These are phyloP conservation scores for Poliocrania exsul DNA, from an alignment of 2,797 vertebrate species.

Conservation along the genomic window DNA sequence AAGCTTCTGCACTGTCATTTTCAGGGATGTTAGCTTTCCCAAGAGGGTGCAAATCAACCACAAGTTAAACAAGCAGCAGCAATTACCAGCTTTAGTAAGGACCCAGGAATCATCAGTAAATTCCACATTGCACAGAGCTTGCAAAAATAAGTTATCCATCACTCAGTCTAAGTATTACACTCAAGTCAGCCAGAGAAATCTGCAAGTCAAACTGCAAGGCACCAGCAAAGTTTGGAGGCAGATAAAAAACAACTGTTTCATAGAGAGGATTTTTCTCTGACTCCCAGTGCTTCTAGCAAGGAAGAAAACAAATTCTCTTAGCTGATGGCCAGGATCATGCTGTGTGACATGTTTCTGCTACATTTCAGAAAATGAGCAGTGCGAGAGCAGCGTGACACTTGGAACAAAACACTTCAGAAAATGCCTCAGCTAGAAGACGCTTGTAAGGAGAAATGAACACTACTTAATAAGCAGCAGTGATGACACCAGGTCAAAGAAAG, in stretches of 20 bases:
- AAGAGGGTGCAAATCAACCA: constrained; percentile 1
- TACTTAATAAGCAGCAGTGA: neutral
- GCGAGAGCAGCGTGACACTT: neutral
- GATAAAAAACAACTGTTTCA: neutral
- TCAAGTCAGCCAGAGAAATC: constrained; percentile 7
- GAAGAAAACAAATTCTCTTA: neutral
- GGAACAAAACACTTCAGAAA: neutral
- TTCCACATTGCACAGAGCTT: neutral
- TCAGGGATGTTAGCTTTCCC: neutral
- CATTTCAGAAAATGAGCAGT: neutral
- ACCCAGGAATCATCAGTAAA: neutral
- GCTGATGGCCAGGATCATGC: constrained; percentile 24
- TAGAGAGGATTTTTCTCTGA: neutral
- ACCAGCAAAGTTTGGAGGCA: neutral
- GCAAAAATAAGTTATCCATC: neutral
- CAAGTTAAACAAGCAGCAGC: constrained; percentile 23
- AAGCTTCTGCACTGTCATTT: neutral
- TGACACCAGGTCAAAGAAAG: neutral
- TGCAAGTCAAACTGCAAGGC: constrained; percentile 25
- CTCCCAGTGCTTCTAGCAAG: neutral
- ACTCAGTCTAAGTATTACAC: neutral
- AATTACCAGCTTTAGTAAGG: neutral
- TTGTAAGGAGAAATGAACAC: fast-evolving
- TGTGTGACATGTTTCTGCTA: neutral
- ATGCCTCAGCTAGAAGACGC: neutral